phyloP scores from a whole-genome alignment of 2,113 vertebrate species.

The Strigops habroptila region DNA sequence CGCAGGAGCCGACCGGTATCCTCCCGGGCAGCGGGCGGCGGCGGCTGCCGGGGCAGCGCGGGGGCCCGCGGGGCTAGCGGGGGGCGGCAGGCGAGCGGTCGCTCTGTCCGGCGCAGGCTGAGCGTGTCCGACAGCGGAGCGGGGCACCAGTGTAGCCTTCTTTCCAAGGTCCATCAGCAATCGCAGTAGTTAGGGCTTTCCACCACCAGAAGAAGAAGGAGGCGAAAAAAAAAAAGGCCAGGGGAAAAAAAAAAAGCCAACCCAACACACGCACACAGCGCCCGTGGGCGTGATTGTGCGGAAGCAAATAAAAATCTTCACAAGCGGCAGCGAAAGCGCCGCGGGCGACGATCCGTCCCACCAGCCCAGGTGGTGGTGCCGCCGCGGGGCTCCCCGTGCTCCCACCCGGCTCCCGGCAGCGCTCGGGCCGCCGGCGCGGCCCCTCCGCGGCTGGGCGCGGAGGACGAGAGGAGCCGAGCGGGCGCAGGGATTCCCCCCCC shows the following conservation, averaged over 20 bases:
- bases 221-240: not conserved
- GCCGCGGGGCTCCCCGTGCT: conserved; percentile 11
- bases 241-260: conserved; percentile 1
- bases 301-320: conserved; percentile 79
- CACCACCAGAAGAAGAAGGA: conserved; percentile 60
- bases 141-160: conserved; percentile 59
- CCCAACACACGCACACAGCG: conserved; percentile 43
- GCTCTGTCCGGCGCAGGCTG: conserved; percentile 25
- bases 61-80: not conserved
- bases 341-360: conserved; percentile 20
- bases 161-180: conserved; percentile 79
- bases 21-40: conserved; percentile 3
- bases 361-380: conserved; percentile 17
- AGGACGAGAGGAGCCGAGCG: not conserved
- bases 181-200: conserved; percentile 75
- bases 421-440: not conserved
- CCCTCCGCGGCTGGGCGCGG: not conserved
- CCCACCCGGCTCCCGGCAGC: conserved; percentile 9
- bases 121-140: conserved; percentile 63
- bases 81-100: not conserved
- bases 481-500: not conserved
- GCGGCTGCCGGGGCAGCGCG: conserved; percentile 13
- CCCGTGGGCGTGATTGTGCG: conserved; percentile 80
- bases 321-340: conserved; percentile 60
- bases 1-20: conserved; percentile 2